Conservation (phyloP, 2,888 invertebrate genomes). For the Oegoconia quadripuncta region DNA sequence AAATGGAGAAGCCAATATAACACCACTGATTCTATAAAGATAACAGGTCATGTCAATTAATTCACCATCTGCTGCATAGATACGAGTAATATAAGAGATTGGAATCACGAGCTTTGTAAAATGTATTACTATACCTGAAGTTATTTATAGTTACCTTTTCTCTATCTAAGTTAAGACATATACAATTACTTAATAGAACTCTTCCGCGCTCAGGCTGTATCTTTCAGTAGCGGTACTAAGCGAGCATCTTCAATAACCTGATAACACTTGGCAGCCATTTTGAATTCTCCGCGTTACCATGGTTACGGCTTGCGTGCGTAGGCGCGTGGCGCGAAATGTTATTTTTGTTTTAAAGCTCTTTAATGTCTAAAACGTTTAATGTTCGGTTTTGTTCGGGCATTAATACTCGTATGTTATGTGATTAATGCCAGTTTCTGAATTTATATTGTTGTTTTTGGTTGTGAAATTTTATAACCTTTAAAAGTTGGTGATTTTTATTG, state of each 20-base stretch:
- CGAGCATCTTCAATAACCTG: constrained; percentile 43
- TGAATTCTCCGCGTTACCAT: constrained; percentile 58
- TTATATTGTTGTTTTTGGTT: not conserved
- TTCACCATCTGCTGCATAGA: no score
- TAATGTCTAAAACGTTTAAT: constrained; percentile 4
- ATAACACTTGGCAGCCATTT: constrained; percentile 56
- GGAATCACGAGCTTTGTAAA: no score
- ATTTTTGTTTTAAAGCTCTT: constrained; percentile 8
- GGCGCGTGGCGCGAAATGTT: constrained; percentile 25
- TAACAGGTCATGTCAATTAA: no score
- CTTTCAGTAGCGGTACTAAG: constrained; percentile 31
- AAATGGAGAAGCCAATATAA: no score
- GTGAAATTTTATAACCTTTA: not conserved
- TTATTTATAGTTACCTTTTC: not conserved
- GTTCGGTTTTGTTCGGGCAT: constrained; percentile 2
- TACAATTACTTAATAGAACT: constrained; percentile 4
- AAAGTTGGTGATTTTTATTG: no score
- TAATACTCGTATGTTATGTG: not conserved
- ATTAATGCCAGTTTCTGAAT: not conserved
- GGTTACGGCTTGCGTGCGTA: constrained; percentile 57
- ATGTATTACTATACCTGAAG: not conserved
- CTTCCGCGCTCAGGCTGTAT: constrained; percentile 12
- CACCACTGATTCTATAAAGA: no score
- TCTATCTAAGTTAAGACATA: constrained; percentile 1
- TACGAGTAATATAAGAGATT: no score